Conservation (phyloP, 2,113 vertebrate genomes). For the Glareola pratincola region DNA sequence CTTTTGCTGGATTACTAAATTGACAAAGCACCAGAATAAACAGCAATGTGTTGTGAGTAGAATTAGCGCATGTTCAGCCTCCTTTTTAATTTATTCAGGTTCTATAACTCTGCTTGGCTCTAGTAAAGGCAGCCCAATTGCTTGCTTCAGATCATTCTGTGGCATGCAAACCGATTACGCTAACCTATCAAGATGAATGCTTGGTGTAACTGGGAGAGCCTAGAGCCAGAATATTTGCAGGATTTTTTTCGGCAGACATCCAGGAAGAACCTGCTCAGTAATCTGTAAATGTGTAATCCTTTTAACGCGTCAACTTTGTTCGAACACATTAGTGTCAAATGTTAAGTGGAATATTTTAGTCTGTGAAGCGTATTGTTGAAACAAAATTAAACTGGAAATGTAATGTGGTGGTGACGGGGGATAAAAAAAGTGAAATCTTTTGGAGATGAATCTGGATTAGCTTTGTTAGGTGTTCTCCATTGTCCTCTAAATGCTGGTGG, state of each 20-base stretch:
- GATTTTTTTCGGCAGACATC: neutral
- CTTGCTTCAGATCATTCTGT: neutral
- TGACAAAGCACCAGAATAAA: conserved; percentile 43
- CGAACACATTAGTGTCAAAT: conserved; percentile 53
- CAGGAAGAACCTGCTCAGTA: conserved; percentile 45
- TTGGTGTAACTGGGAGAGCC: neutral
- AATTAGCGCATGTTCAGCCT: conserved; percentile 27
- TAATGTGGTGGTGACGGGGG: neutral
- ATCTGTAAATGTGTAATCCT: conserved; percentile 47
- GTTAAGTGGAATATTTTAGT: conserved; percentile 28
- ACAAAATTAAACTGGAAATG: neutral
- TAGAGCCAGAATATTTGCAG: neutral
- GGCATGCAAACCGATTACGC: neutral
- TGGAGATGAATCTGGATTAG: neutral
- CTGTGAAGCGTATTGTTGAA: neutral
- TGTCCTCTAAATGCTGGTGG: neutral
- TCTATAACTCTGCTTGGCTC: neutral
- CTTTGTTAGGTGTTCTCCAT: neutral
- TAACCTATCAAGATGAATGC: neutral
- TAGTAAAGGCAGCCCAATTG: neutral
- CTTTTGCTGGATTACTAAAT: conserved; percentile 21
- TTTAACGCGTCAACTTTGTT: conserved; percentile 14
- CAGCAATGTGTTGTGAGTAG: neutral
- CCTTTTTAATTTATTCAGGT: conserved; percentile 21
- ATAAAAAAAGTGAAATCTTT: neutral